These are phyloP conservation scores for Bombus turneri DNA, from an alignment of 1,140 invertebrate species.

Conservation along the genomic window DNA sequence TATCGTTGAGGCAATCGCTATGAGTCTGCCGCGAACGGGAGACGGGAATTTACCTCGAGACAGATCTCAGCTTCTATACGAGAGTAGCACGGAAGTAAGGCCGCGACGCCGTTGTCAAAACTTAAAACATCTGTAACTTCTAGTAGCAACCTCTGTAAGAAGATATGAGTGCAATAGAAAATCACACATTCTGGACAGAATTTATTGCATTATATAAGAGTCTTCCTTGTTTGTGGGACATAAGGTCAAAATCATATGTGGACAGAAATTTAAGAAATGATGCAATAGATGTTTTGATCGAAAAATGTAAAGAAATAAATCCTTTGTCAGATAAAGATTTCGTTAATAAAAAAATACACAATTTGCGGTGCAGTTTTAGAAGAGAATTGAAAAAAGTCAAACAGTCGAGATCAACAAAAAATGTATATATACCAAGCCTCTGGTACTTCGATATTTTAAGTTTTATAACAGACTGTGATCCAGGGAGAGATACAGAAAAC, in stretches of 20 bases:
- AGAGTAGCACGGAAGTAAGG: neutral
- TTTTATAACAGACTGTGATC: neutral
- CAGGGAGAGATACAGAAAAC: neutral
- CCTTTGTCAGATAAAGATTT: neutral
- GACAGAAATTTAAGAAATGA: neutral
- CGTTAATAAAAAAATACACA: constrained; percentile 1
- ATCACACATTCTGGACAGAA: neutral
- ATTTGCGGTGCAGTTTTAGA: neutral
- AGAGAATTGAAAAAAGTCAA: neutral
- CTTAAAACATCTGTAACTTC: too few species aligned
- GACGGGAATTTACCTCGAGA: constrained; percentile 1
- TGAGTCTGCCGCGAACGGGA: neutral
- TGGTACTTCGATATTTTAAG: neutral
- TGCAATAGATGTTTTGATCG: neutral
- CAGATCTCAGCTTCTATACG: neutral
- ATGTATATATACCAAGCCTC: neutral
- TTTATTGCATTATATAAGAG: neutral
- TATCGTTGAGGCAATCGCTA: neutral
- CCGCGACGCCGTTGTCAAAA: neutral
- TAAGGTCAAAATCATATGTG: neutral
- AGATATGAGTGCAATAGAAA: neutral
- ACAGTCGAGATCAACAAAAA: neutral
- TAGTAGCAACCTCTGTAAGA: neutral
- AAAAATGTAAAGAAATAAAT: neutral
- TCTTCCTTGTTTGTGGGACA: neutral